Base-by-base conservation (phyloP, 2,888 invertebrate species). In the Mesorhabditis spiculigera region DNA sequence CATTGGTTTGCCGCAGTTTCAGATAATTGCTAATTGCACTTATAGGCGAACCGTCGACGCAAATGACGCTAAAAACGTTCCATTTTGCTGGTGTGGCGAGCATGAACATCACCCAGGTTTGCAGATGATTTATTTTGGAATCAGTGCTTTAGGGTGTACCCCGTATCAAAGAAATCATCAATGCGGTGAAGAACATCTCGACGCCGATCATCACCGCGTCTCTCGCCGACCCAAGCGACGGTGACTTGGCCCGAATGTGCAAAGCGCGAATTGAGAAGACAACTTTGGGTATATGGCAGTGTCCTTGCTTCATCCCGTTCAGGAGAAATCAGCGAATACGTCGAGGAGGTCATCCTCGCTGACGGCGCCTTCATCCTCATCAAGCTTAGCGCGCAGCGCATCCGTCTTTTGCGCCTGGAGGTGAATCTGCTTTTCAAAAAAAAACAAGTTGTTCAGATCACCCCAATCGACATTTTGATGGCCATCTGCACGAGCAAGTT, bases 81-180 rank as follows among this genome's bases (percentile, higher is more conserved):
- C 98, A 99, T 88, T 99, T 98, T 89, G 97, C 98, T 79, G 98
- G 98, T 78, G 97, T 99, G 0, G 98, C 98, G 4, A 95, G 95
- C 42, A 98, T 98, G 98, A 99, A 89, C 86, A 89, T 89, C 86
- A 86, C 86, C 1, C 78, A 78, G 65, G 65, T 43, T 13, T 43
- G 65, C 44, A 13, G 8, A 16, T 41, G 8, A 2, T 50, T 50
- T 50, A 50, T 50, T 50, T 74, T 72, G 42, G 73, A 41, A 68
- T 68, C 6, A 16, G 62, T 16, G 5, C 6, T 42, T 10, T 75
- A 79, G 68, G 84, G 83, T 73, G 84, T 84, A 5, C 84, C 84
- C 10, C 74, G 84, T n/a, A 84, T 84, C 70, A 83, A 83, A 71
- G 98, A 99, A 89, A 97, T 98, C 86, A 98, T 99, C 84, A 99